phyloP scores from a whole-genome alignment of 1,140 invertebrate genomes.

The Drosophila carrolli region DNA sequence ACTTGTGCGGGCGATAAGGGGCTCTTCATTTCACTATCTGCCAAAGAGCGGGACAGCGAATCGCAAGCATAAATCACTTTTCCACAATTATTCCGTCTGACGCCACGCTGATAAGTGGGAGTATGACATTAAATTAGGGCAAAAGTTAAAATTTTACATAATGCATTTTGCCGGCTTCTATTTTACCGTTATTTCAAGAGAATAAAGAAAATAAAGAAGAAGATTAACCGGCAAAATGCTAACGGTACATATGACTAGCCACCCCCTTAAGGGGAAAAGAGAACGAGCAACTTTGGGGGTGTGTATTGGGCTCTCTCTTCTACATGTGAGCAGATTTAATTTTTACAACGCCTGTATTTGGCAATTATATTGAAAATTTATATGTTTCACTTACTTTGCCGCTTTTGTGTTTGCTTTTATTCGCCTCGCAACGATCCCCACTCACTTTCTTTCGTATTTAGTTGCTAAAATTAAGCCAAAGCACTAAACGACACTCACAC shows the following conservation, averaged over 20 bases:
- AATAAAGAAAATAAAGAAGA: constrained; percentile 32
- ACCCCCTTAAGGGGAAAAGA: constrained; percentile 33
- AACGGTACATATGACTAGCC: constrained; percentile 61
- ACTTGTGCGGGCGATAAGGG: constrained; percentile 47
- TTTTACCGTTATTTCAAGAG: constrained; percentile 10
- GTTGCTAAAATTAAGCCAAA: constrained; percentile 69
- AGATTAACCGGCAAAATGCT: constrained; percentile 64
- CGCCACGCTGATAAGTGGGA: constrained; percentile 41
- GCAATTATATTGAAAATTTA: constrained; percentile 4
- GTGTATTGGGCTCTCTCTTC: constrained; percentile 41
- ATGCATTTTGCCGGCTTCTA: constrained; percentile 43
- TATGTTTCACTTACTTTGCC: constrained; percentile 33
- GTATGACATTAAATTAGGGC: constrained; percentile 34
- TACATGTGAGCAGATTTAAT: constrained; percentile 36
- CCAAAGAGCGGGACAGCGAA: constrained; percentile 6
- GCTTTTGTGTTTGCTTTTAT: constrained; percentile 14
- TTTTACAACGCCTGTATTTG: constrained; percentile 14
- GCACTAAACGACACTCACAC: constrained; percentile 19
- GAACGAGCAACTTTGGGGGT: constrained; percentile 30
- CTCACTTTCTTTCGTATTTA: constrained; percentile 69
- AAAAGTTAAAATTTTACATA: constrained; percentile 32
- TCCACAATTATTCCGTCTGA: constrained; percentile 36
- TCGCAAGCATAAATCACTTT: constrained; percentile 55
- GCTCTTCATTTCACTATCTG: constrained; percentile 29
- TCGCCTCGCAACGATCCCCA: constrained; percentile 16